These are phyloP conservation scores for Heteromyza rotundicornis DNA, from an alignment of 2,888 invertebrate species.

Conservation along the genomic window DNA sequence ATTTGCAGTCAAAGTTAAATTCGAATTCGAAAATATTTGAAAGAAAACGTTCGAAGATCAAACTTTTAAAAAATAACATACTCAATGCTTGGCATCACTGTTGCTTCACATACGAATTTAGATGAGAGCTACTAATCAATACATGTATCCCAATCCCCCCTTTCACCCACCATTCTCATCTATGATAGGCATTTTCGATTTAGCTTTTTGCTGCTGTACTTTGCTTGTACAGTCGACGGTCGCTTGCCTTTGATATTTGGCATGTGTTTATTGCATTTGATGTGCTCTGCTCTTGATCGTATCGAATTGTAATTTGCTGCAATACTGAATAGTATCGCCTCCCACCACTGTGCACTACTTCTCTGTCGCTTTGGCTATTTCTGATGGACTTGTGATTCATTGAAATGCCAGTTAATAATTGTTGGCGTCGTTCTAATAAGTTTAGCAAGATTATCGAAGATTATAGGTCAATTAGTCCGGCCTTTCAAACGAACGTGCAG, in stretches of 20 bases:
- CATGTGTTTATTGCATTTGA: neutral
- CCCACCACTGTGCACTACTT: neutral
- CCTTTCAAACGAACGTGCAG: too few species aligned
- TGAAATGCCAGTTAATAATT: neutral
- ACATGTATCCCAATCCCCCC: neutral
- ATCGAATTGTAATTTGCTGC: neutral
- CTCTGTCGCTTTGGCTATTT: neutral
- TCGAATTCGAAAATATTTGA: too few species aligned
- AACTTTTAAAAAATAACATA: too few species aligned
- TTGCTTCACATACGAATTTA: neutral
- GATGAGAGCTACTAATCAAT: neutral
- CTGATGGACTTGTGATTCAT: neutral
- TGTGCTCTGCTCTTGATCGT: neutral
- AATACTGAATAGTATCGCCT: too few species aligned
- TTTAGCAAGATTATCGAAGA: neutral
- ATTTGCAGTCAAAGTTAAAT: too few species aligned
- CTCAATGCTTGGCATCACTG: too few species aligned
- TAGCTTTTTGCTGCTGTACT: neutral
- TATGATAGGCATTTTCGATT: neutral
- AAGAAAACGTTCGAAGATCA: too few species aligned
- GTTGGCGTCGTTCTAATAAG: constrained; percentile 2
- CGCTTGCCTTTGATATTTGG: constrained; percentile 4
- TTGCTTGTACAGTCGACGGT: neutral
- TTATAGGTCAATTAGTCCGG: neutral
- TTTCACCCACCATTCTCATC: neutral